phyloP scores from a whole-genome alignment of 2,113 vertebrate genomes.

The Callionymus lyra region DNA sequence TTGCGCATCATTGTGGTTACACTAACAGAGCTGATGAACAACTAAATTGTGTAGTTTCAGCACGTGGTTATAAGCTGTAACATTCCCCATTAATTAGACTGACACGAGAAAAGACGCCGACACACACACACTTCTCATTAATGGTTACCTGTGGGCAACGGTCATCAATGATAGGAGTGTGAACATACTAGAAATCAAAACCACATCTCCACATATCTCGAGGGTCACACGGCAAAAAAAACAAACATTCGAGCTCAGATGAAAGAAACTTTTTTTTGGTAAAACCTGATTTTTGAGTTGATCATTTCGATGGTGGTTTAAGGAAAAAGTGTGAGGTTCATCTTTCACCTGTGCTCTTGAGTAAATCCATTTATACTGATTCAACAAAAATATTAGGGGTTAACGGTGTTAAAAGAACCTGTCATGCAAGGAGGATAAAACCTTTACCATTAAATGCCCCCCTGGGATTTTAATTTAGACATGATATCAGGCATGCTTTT shows the following conservation, averaged over 20 bases:
- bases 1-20: too few relatives aligned
- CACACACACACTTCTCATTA: slow-evolving; percentile 58
- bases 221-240: slow-evolving; percentile 33
- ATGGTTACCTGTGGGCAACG: slow-evolving; percentile 70
- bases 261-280: slow-evolving; percentile 38
- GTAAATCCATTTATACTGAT: slow-evolving; percentile 52
- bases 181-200: slow-evolving; percentile 40
- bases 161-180: slow-evolving; percentile 69
- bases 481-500: slow-evolving; percentile 57
- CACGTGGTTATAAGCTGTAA: slow-evolving; percentile 60
- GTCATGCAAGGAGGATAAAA: slow-evolving; percentile 23
- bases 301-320: neutral
- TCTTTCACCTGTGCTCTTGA: slow-evolving; percentile 67
- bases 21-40: too few relatives aligned
- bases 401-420: neutral
- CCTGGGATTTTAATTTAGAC: slow-evolving; percentile 44
- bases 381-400: too few relatives aligned
- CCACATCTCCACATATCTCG: slow-evolving; percentile 45
- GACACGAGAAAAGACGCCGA: slow-evolving; percentile 41
- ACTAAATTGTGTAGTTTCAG: too few relatives aligned
- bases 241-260: slow-evolving; percentile 56
- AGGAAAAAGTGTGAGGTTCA: slow-evolving; percentile 2
- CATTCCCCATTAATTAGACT: slow-evolving; percentile 79
- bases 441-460: slow-evolving; percentile 62
- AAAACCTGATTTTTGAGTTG: neutral